These are phyloP conservation scores for Dendrocopos noguchii DNA, from an alignment of 2,113 vertebrate species.

Conservation along the genomic window DNA sequence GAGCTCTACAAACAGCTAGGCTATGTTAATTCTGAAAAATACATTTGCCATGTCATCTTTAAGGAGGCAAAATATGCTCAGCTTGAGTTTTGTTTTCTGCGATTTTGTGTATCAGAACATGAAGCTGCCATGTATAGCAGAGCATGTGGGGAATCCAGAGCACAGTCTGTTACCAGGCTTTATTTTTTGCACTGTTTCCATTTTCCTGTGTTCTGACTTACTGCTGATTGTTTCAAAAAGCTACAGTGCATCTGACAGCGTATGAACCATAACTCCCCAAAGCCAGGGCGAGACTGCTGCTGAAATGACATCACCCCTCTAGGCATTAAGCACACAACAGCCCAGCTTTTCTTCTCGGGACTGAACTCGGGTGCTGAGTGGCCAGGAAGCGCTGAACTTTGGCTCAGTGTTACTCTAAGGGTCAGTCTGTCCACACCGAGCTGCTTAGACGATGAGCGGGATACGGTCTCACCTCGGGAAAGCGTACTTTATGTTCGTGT, in stretches of 20 bases:
- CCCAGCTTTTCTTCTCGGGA: background rate
- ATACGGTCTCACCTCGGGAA: accelerated
- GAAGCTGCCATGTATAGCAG: background rate
- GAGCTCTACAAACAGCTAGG: background rate
- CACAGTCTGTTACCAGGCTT: slow-evolving; percentile 17
- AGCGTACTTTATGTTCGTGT: accelerated
- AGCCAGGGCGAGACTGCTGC: accelerated
- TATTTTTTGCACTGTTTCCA: slow-evolving; percentile 35
- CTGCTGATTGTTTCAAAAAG: background rate
- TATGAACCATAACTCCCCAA: accelerated
- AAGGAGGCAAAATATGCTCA: background rate
- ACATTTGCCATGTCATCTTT: slow-evolving; percentile 2
- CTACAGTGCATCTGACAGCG: background rate
- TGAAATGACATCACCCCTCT: background rate
- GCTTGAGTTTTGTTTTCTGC: slow-evolving; percentile 10
- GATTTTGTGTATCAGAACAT: background rate
- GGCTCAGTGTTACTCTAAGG: background rate
- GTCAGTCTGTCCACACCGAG: background rate
- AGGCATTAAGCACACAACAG: background rate
- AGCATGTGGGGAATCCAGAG: background rate
- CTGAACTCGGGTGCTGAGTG: background rate
- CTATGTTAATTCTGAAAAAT: background rate
- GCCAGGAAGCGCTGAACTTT: no score
- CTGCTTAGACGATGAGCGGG: accelerated
- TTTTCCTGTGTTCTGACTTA: background rate